phyloP scores from a whole-genome alignment of 1,140 invertebrate species.

The Brachionus paranguensis region DNA sequence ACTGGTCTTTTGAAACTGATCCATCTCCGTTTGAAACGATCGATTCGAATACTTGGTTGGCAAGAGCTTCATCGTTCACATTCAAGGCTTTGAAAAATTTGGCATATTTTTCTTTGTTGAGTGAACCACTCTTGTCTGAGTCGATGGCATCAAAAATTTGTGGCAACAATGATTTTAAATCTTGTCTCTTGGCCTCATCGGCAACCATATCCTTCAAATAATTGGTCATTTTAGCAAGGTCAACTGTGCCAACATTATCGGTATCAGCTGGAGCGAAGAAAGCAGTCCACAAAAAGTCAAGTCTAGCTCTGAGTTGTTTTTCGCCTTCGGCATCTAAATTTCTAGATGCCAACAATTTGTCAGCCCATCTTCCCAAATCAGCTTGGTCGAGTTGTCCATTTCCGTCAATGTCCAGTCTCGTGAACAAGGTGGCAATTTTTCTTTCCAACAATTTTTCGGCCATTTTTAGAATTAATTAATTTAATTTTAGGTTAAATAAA shows the following conservation, averaged over 20 bases:
- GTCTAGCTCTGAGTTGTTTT: neutral
- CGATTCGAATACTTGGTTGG: neutral
- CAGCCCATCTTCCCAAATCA: constrained; percentile 15
- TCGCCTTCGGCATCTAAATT: neutral
- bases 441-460: neutral
- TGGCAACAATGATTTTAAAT: neutral
- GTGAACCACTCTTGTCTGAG: neutral
- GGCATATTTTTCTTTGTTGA: neutral
- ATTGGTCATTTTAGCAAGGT: neutral
- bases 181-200: neutral
- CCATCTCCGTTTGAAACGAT: neutral
- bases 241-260: neutral
- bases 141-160: constrained; percentile 33
- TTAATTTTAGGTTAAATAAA: no score
- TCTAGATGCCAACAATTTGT: neutral
- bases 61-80: neutral
- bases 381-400: neutral
- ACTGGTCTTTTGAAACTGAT: neutral
- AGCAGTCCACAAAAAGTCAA: neutral
- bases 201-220: neutral
- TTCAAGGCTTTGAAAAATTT: constrained; percentile 36
- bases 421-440: constrained; percentile 14
- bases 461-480: no score
- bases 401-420: neutral
- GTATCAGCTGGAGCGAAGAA: constrained; percentile 33